Percentiles rank a stretch among this genome's conserved stretches.
Conservation (phyloP, 2,113 vertebrate species). For the Casuarius casuarius region DNA sequence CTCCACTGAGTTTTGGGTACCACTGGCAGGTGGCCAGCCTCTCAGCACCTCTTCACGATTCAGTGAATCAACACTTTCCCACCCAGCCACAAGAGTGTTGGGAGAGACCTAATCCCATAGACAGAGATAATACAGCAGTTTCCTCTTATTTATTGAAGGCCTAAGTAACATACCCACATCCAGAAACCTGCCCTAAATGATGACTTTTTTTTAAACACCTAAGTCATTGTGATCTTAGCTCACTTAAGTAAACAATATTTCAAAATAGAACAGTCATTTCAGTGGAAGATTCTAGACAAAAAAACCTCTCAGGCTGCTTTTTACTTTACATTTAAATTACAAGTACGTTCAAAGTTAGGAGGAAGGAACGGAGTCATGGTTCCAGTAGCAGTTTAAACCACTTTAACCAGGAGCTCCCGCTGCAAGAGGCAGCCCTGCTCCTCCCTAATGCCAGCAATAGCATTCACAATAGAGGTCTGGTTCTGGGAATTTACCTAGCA, state of each 20-base stretch:
- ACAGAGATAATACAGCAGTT: not conserved
- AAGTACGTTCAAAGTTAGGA: not conserved
- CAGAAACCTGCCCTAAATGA: not conserved
- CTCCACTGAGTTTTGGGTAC: not conserved
- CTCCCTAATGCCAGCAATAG: not conserved
- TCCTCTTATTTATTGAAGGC: not conserved
- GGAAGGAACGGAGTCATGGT: fast-evolving
- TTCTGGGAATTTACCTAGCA: not conserved
- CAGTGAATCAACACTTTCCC: not conserved
- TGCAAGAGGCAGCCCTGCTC: not conserved
- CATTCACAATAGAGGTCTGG: not conserved
- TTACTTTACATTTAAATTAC: not conserved
- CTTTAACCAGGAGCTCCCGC: not conserved
- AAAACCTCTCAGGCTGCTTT: not conserved
- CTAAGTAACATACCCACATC: not conserved
- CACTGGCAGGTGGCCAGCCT: not conserved
- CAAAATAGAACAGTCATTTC: not conserved
- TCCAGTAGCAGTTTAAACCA: not conserved
- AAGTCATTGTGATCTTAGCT: not conserved
- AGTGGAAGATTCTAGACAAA: not conserved
- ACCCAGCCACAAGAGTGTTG: fast-evolving
- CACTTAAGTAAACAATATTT: not conserved
- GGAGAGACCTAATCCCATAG: not conserved
- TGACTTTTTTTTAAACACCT: not conserved
- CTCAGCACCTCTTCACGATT: not conserved